Evolutionary conservation across 2,888 invertebrate genomes (phyloP).

Genomic region (Sphaeridia pumilis): DNA sequence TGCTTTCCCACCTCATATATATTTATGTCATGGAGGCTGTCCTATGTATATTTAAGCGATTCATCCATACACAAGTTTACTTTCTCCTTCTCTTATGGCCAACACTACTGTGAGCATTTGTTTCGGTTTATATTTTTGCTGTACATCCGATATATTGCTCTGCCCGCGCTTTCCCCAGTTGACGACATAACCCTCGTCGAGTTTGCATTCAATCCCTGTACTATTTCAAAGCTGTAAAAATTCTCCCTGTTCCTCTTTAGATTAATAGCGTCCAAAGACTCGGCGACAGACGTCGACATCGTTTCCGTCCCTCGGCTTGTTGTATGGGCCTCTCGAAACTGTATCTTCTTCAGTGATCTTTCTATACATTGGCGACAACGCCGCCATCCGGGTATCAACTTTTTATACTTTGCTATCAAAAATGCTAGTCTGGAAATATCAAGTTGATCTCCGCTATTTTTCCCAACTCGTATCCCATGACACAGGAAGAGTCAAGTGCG

Average conservation of each 20-base stretch:
- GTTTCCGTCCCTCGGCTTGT: not conserved
- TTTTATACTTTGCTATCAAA: no score
- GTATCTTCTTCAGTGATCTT: no score
- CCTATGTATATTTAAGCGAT: no score
- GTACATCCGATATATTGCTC: no score
- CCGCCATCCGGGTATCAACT: no score
- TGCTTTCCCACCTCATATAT: conserved; percentile 3
- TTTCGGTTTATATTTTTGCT: no score
- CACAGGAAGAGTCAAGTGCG: not conserved
- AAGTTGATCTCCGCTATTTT: not conserved
- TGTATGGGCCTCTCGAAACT: no score
- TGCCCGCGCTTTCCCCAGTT: no score
- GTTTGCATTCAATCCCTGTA: not conserved
- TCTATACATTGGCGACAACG: no score
- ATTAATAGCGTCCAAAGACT: not conserved
- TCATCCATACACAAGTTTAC: no score
- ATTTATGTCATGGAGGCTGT: not conserved
- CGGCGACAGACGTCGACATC: not conserved
- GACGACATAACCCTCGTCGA: not conserved
- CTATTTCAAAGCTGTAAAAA: not conserved
- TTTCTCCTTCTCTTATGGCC: no score
- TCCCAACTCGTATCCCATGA: not conserved
- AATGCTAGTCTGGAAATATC: not conserved
- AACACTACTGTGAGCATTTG: no score
- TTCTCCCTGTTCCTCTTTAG: not conserved